Evolutionary conservation across 2,888 invertebrate genomes (phyloP).

Genomic region (Protonemura montana): DNA sequence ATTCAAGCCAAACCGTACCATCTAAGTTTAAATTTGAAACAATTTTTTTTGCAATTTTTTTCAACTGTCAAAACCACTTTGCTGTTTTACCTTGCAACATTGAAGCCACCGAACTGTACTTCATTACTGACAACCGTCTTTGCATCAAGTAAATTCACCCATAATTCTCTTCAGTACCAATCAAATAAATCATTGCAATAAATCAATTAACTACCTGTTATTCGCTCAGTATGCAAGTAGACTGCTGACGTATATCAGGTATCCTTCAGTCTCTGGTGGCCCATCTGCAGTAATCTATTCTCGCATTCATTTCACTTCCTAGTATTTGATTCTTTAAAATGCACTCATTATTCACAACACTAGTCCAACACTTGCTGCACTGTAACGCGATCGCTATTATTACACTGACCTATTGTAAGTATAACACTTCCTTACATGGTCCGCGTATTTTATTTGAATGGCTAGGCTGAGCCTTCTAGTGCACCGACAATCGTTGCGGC

Average conservation of each 20-base stretch:
- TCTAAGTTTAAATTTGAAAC: background rate
- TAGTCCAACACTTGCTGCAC: background rate
- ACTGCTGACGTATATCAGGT: slow-evolving; percentile 1
- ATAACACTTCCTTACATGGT: slow-evolving; percentile 12
- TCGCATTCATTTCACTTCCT: slow-evolving; percentile 7
- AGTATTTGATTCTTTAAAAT: background rate
- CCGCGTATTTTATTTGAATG: slow-evolving; percentile 8
- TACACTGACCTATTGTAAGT: slow-evolving; percentile 8
- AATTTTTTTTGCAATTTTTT: background rate
- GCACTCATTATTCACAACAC: background rate
- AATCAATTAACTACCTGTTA: slow-evolving; percentile 29
- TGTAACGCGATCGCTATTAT: background rate
- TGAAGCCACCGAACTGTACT: background rate
- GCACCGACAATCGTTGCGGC: background rate
- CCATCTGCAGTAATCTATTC: background rate
- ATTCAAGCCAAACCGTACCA: background rate
- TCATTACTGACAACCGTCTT: background rate
- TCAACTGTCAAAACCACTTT: background rate
- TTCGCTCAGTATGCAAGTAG: background rate
- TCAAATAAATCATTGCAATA: background rate
- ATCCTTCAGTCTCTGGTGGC: background rate
- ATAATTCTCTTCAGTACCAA: background rate
- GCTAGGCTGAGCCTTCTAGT: background rate
- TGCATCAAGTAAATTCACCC: background rate
- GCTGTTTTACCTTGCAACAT: background rate